Evolutionary conservation across 2,113 vertebrate species (phyloP), one percentile per base, ranked within the genome.

Genomic region (Lophius piscatorius): DNA sequence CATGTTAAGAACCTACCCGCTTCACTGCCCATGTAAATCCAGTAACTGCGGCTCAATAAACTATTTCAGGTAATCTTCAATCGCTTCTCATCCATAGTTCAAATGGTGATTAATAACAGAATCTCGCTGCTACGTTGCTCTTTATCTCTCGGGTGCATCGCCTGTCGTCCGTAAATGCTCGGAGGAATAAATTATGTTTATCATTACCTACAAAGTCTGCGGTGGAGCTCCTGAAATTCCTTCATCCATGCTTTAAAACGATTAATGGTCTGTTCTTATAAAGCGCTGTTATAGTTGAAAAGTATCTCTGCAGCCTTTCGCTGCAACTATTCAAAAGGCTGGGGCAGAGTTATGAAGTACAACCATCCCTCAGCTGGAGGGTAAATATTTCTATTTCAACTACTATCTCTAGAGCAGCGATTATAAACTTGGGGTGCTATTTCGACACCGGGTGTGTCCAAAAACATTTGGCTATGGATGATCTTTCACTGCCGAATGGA

Each of bases 31-130:
- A 34, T 51, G 50, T 20, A 58, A 73, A 81, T 81, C 44, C 56
- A 63, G 68, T 36, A 56, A 64, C 59, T 59, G 74, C 31, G 61
- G 40, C 21, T 75, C 65, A 41, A 50, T 77, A 77, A 83, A 76
- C 51, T 58, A 50, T 42, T 58, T 65, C 42, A 58, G 40, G 31
- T 55, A 22, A 54, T 74, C 56, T 61, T 79, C 55, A 71, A 66
- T 63, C 42, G 66, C 57, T 38, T 65, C 54, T 70, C 42, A 42
- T 36, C 60, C 61, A 35, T 49, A 60, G 56, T 64, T 80, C 65
- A 74, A 70, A 81, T 60, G 9, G 38, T 81, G 81, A 89, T 87
- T 77, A 81, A 87, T 81, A 81, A 35, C 56, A n/a, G 42, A 39
- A 46, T 38, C 50, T n/a, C 18, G 24, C 22, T 8, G n/a, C 33